Evolutionary conservation across 2,888 invertebrate species (phyloP), one percentile per base, ranked within the genome.

Genomic region (Sarcophaga variegata): DNA sequence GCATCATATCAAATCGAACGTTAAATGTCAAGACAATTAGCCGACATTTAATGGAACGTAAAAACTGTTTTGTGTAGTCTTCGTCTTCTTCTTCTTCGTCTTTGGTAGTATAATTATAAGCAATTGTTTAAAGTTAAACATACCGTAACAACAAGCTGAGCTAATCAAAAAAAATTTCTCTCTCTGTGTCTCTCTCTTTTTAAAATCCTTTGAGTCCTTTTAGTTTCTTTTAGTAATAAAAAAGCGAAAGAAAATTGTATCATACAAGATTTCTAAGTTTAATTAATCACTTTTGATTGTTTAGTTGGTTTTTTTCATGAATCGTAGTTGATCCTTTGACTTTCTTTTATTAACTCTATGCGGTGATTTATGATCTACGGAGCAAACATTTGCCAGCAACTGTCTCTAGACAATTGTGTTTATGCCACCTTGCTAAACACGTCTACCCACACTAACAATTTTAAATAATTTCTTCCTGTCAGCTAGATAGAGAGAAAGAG

Each of bases 91-190:
- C 2, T 37, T 37, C 37, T 37, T 10, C 0, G 0, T 2, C 8
- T 54, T 54, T 66, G 80, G 74, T 75, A 70, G 1, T 60, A n/a
- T 47, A 87, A 87, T 87, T 81, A 84, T 27, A 11, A 22, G 62
- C 80, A 66, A 84, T 87, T 87, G 84, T 87, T 80, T 25, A 47
- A 76, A 54, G 4, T 54, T 54, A 54, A 37, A 37, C 37, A 37
- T 37, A 3, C 2, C 37, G 8, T 37, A 10, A 8, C 91, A 91
- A 91, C 90, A 91, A 88, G 89, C 91, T 89, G 88, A 88, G 72
- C 91, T 89, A 91, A 91, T 91, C 83, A 88, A 89, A 90, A 86
- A 37, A n/a, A n/a, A n/a, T n/a, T n/a, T n/a, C n/a, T n/a, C n/a
- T n/a, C n/a, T n/a, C n/a, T n/a, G n/a, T n/a, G n/a, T n/a, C 37